phyloP scores from a whole-genome alignment of 37 sponge, comb jelly and placozoan genomes.

The Halisarca cf. caerulea region DNA sequence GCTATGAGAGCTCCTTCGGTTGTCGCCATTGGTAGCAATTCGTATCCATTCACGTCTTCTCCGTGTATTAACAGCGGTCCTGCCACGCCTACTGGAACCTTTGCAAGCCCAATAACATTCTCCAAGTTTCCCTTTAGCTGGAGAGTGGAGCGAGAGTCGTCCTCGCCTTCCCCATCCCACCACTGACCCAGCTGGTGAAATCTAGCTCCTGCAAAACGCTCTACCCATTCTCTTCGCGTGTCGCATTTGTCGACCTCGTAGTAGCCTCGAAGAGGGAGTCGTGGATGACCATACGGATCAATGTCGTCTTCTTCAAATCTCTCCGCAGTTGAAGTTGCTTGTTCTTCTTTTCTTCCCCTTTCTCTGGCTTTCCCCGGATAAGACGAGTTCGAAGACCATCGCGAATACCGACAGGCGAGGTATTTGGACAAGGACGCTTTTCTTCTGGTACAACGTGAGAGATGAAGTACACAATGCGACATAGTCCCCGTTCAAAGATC shows the following conservation, averaged over 20 bases:
- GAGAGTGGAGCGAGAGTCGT: slow-evolving; percentile 55
- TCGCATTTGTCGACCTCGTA: slow-evolving; percentile 60
- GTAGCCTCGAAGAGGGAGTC: slow-evolving; percentile 68
- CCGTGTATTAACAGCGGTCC: slow-evolving; percentile 73
- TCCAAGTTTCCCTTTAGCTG: slow-evolving; percentile 80
- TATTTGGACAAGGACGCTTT: too few relatives aligned
- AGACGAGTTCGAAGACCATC: too few relatives aligned
- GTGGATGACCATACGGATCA: slow-evolving; percentile 73
- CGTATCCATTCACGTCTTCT: slow-evolving; percentile 52
- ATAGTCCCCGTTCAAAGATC: too few relatives aligned
- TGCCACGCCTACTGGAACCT: slow-evolving; percentile 61
- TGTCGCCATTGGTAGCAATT: slow-evolving; percentile 71
- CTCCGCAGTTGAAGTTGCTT: too few relatives aligned
- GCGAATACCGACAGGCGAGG: too few relatives aligned
- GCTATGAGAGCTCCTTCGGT: slow-evolving; percentile 83
- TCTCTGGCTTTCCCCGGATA: too few relatives aligned
- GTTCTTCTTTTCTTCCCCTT: too few relatives aligned
- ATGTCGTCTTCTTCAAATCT: slow-evolving; percentile 13
- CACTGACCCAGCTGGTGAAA: slow-evolving; percentile 61
- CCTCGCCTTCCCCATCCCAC: slow-evolving; percentile 64
- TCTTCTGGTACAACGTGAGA: too few relatives aligned
- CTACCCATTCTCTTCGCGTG: slow-evolving; percentile 62
- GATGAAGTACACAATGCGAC: too few relatives aligned
- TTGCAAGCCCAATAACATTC: slow-evolving; percentile 72
- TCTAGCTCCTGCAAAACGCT: slow-evolving; percentile 45